Evolutionary conservation across 2,113 vertebrate genomes (phyloP).

Genomic region (Perognathus longimembris): DNA sequence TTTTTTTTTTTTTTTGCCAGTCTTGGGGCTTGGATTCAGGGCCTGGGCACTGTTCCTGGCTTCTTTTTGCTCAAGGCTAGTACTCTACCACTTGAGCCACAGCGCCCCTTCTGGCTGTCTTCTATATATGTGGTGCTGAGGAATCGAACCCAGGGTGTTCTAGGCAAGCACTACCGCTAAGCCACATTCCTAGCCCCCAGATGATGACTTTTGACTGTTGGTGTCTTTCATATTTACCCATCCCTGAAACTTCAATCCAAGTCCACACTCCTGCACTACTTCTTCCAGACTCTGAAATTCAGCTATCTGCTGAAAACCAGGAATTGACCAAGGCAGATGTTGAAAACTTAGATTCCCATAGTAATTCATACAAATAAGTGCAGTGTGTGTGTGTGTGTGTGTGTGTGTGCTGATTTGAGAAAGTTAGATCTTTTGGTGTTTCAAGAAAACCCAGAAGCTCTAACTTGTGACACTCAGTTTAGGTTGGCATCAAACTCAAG

Average conservation of each 20-base stretch:
- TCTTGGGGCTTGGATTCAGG: too few relatives aligned
- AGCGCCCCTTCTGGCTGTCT: too few relatives aligned
- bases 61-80: too few relatives aligned
- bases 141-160: too few relatives aligned
- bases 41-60: too few relatives aligned
- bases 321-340: neutral
- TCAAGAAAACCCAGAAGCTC: neutral
- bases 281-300: slow-evolving; percentile 24
- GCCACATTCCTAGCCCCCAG: too few relatives aligned
- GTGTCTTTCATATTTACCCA: neutral
- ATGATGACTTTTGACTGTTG: too few relatives aligned
- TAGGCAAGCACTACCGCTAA: too few relatives aligned
- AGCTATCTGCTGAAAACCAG: neutral
- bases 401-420: neutral
- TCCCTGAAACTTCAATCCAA: neutral
- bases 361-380: neutral
- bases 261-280: neutral
- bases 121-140: too few relatives aligned
- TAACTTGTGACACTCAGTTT: neutral
- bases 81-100: too few relatives aligned
- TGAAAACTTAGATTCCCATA: neutral
- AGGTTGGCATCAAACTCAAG: neutral
- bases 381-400: too few relatives aligned
- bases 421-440: neutral
- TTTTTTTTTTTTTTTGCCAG: too few relatives aligned